Percentiles rank a stretch among this genome's conserved stretches.
Conservation (phyloP, 1,140 invertebrate species). For the Zaprionus ghesquierei region DNA sequence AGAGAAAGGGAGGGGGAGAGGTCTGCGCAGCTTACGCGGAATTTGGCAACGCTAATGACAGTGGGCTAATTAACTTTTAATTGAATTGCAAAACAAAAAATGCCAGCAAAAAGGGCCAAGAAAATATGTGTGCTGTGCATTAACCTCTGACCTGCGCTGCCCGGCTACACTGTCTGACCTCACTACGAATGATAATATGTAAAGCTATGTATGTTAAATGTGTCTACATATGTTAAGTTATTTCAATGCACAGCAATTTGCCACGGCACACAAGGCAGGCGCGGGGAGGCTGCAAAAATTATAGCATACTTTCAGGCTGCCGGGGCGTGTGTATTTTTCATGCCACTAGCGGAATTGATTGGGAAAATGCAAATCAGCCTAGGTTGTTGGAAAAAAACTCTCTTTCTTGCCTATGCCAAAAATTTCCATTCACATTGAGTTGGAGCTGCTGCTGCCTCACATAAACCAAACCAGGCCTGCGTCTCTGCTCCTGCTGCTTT, state of each 20-base stretch:
- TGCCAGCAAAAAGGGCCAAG: constrained; percentile 13
- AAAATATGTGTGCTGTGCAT: constrained; percentile 18
- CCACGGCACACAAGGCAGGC: background rate
- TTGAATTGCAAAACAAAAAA: constrained; percentile 54
- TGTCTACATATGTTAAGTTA: background rate
- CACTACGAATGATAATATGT: background rate
- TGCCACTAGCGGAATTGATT: background rate
- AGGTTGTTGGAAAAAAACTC: background rate
- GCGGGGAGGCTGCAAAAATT: background rate
- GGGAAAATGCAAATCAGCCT: background rate
- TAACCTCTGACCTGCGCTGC: background rate
- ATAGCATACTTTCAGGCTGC: background rate
- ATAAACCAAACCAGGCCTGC: background rate
- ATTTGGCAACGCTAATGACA: constrained; percentile 41
- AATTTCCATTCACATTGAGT: constrained; percentile 14
- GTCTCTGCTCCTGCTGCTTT: background rate
- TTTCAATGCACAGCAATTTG: background rate
- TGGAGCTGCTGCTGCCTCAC: background rate
- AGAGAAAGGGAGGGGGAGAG: background rate
- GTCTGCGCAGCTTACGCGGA: background rate
- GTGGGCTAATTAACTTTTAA: constrained; percentile 65
- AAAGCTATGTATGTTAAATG: background rate
- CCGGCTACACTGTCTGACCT: background rate
- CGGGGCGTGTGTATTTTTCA: background rate
- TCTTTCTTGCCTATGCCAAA: background rate